A percentile compares a stretch with the other conserved stretches of the same genome.
Conservation (phyloP, 2,888 invertebrate genomes). For the Leucania comma region DNA sequence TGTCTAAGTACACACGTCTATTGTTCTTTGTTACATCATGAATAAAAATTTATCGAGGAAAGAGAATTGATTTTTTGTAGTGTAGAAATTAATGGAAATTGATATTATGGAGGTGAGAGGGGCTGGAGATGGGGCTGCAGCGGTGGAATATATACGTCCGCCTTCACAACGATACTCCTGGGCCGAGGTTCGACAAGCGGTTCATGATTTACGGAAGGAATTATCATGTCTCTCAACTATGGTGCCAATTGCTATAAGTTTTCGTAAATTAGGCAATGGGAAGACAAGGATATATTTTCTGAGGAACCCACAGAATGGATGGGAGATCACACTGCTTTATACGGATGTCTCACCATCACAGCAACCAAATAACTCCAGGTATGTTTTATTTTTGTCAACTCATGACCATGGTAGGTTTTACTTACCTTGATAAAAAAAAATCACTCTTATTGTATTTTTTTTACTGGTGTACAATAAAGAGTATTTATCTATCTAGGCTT, state of each 20-base stretch:
- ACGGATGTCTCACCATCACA: slow-evolving; percentile 94
- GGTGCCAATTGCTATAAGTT: slow-evolving; percentile 95
- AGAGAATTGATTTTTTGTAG: slow-evolving; percentile 66
- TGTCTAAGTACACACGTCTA: slow-evolving; percentile 52
- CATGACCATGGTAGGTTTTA: slow-evolving; percentile 10
- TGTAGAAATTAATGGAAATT: slow-evolving; percentile 70
- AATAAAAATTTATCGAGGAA: slow-evolving; percentile 72
- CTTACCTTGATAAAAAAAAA: slow-evolving; percentile 25
- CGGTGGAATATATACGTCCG: slow-evolving; percentile 80
- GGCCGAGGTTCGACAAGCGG: slow-evolving; percentile 95
- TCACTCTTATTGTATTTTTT: too few species aligned
- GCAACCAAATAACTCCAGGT: slow-evolving; percentile 89
- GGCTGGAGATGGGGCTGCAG: slow-evolving; percentile 86
- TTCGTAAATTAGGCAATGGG: slow-evolving; percentile 94
- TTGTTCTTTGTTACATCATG: slow-evolving; percentile 74
- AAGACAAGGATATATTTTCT: slow-evolving; percentile 97
- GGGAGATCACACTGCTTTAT: slow-evolving; percentile 97
- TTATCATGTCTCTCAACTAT: slow-evolving; percentile 95
- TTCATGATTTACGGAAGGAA: slow-evolving; percentile 95
- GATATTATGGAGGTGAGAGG: slow-evolving; percentile 85
- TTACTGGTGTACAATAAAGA: too few species aligned
- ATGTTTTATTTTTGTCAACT: slow-evolving; percentile 39
- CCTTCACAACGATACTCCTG: slow-evolving; percentile 91
- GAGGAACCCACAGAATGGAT: slow-evolving; percentile 96
- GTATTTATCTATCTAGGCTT: background rate